Conservation (phyloP, 2,888 invertebrate genomes). For the Penaeus monodon region DNA sequence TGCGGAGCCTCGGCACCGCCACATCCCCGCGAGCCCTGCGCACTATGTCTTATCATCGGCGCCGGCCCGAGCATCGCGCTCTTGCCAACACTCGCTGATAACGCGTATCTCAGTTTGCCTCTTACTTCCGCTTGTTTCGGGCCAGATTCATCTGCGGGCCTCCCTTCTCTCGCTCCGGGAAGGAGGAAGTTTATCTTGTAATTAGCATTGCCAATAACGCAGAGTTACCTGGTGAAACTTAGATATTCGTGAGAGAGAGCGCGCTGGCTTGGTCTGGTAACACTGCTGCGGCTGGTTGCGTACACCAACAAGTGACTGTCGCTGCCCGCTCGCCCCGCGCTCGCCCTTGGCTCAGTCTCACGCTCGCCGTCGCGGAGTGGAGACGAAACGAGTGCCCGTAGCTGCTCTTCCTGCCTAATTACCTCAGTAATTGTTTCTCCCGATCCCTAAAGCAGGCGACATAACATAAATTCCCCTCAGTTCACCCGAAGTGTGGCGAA, state of each 20-base stretch:
- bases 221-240: too few species aligned
- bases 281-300: conserved; percentile 2
- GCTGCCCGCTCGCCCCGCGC: conserved; percentile 27
- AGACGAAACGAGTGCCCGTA: neutral
- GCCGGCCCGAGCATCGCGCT: conserved; percentile 26
- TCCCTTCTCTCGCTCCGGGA: too few species aligned
- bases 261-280: too few species aligned
- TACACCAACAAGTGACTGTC: conserved; percentile 44
- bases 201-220: too few species aligned
- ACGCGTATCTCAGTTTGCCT: too few species aligned
- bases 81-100: conserved; percentile 21
- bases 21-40: conserved; percentile 18
- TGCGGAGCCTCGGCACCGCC: conserved; percentile 7
- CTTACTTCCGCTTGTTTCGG: too few species aligned
- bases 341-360: conserved; percentile 31
- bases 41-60: conserved; percentile 10
- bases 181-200: too few species aligned
- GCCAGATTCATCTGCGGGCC: too few species aligned
- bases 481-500: too few species aligned
- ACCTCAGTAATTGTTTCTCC: neutral
- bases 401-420: neutral
- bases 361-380: conserved; percentile 13
- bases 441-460: too few species aligned
- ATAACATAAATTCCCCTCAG: too few species aligned
- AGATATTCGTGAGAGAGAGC: too few species aligned